These are phyloP conservation scores for Catharus fuscescens DNA, from an alignment of 2,113 vertebrate genomes.

Conservation along the genomic window DNA sequence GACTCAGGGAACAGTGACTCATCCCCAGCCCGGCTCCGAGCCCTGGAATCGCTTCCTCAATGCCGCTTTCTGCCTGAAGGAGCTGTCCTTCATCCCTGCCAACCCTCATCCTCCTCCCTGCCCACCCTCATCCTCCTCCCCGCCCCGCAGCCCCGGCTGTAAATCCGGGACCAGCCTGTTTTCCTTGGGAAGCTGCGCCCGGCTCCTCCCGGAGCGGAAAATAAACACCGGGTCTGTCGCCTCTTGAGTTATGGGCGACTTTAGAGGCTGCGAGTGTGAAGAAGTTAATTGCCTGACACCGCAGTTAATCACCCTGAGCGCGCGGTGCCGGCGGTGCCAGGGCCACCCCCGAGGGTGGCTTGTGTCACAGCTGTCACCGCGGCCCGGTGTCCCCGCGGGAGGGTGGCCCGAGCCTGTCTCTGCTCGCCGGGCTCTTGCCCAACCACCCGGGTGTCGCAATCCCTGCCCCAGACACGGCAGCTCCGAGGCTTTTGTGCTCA, in stretches of 20 bases:
- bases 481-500: background rate
- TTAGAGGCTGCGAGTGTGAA: slow-evolving; percentile 40
- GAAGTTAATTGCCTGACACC: slow-evolving; percentile 42
- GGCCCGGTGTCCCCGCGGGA: background rate
- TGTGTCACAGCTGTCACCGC: background rate
- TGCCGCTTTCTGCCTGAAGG: background rate
- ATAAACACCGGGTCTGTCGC: slow-evolving; percentile 29
- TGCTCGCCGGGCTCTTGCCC: background rate
- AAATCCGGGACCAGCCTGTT: background rate
- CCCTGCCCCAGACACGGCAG: background rate
- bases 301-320: background rate
- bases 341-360: background rate
- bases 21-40: background rate
- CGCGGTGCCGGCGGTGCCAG: background rate
- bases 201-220: background rate
- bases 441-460: background rate
- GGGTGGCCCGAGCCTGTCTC: background rate
- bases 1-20: background rate
- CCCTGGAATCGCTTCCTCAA: background rate
- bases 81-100: background rate
- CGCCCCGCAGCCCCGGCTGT: background rate
- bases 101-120: too few species aligned
- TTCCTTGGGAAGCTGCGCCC: background rate
- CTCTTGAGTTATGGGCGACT: background rate
- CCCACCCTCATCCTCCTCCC: background rate